Evolutionary conservation across 1,140 invertebrate species (phyloP), one percentile per base, ranked within the genome.

Genomic region (Diabrotica virgifera): DNA sequence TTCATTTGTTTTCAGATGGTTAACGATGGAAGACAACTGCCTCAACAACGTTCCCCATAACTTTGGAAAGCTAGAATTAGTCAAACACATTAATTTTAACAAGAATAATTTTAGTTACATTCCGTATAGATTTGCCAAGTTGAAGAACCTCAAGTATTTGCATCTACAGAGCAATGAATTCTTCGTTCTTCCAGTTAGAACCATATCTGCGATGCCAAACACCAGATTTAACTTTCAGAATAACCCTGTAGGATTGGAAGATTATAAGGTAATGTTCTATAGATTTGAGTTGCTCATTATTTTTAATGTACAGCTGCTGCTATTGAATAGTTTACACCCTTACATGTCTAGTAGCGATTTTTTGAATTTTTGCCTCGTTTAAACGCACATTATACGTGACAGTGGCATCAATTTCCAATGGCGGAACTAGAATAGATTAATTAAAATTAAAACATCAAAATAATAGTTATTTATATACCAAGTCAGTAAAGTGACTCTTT

Each of bases 41-140:
- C 76, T 87, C 58, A 78, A 77, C 24, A 74, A 72, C 5, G 40
- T 87, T n/a, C 85, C 86, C 10, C 64, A 74, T 5, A 76, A 77
- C 37, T 79, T 86, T 75, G 79, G 80, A 9, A 73, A 78, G 9
- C 75, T 86, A 71, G 73, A 79, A 24, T 77, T 77, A 0, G 61
- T 87, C 6, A 80, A 83, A 4, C 85, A 87, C 73, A 79, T 85
- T 11, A 87, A 87, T 76, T 69, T 87, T 0, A 78, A 79, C 52
- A 79, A 81, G 12, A 87, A 87, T 68, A 68, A 74, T 6, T 69
- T 87, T n/a, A 76, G 66, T 24, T 75, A 76, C n/a, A 79, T 86
- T 46, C 85, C 85, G 2, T 13, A 67, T 0, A 77, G 78, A 10
- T 51, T 86, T 12, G 70, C 80, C 7, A 79, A 80, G 62, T 80